Evolutionary conservation across 1,140 invertebrate species (phyloP).

Genomic region (Apis dorsata): DNA sequence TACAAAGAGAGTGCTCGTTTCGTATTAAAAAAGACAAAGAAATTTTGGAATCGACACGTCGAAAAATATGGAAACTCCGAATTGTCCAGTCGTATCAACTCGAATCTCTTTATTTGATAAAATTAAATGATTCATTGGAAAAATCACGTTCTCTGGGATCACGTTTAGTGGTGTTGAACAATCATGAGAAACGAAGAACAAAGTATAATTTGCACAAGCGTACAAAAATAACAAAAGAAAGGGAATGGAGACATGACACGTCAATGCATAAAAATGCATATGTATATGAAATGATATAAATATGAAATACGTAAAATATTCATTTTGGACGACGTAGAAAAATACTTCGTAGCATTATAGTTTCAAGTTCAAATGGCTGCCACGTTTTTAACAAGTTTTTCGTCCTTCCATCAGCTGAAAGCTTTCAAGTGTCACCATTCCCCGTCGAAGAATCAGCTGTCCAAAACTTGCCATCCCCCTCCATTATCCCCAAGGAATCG

Average conservation of each 20-base stretch:
- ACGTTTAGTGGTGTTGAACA: neutral
- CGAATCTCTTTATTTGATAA: neutral
- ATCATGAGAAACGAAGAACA: neutral
- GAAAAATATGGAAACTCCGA: slow-evolving; percentile 52
- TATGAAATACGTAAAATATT: too few species aligned
- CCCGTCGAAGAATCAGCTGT: slow-evolving; percentile 32
- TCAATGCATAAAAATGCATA: too few species aligned
- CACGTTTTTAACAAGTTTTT: neutral
- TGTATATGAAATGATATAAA: too few species aligned
- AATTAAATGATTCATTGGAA: slow-evolving; percentile 38
- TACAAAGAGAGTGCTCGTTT: neutral
- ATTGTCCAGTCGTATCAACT: neutral
- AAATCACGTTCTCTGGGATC: slow-evolving; percentile 23
- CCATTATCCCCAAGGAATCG: slow-evolving; percentile 16
- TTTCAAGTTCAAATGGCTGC: neutral
- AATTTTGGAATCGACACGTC: slow-evolving; percentile 32
- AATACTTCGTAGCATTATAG: too few species aligned
- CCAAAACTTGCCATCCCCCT: slow-evolving; percentile 3
- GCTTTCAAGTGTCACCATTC: neutral
- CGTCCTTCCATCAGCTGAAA: slow-evolving; percentile 23
- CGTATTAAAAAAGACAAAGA: neutral
- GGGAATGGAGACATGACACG: too few species aligned
- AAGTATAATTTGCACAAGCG: neutral
- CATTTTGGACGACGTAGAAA: too few species aligned
- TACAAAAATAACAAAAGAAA: too few species aligned